Percentiles rank a stretch among this genome's conserved stretches.
Evolutionary conservation across 2,888 invertebrate genomes (phyloP).

Genomic region (Scaptodrosophila latifasciaeformis): DNA sequence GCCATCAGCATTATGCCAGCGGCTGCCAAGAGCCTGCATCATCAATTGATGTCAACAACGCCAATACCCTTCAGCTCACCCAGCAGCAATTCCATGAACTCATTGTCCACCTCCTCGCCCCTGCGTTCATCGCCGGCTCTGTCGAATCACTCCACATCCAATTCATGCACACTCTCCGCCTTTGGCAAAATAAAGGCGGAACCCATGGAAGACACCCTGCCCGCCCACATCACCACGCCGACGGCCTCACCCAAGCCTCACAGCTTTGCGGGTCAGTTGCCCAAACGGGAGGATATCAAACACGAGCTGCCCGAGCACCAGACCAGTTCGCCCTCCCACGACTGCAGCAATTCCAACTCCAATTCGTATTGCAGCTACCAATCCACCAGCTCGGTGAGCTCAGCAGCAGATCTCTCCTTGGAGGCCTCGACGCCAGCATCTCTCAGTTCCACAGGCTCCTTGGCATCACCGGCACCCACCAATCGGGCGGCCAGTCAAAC

Average conservation of each 20-base stretch:
- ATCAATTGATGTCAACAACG: constrained; percentile 20
- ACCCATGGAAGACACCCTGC: constrained; percentile 51
- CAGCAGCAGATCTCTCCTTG: constrained; percentile 69
- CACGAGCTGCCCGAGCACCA: constrained; percentile 48
- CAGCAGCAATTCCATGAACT: constrained; percentile 26
- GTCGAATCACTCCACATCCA: constrained; percentile 31
- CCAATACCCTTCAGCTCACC: constrained; percentile 50
- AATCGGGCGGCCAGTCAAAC: constrained; percentile 47
- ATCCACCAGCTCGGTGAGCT: constrained; percentile 64
- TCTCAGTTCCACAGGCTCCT: constrained; percentile 75
- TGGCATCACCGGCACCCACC: constrained; percentile 63
- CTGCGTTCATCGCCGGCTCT: constrained; percentile 43
- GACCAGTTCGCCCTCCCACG: constrained; percentile 33
- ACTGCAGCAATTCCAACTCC: constrained; percentile 45
- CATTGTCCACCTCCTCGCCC: neutral
- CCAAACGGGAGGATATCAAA: constrained; percentile 44
- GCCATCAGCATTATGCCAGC: constrained; percentile 56
- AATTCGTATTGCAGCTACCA: constrained; percentile 49
- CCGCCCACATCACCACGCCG: constrained; percentile 19
- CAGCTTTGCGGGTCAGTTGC: constrained; percentile 55
- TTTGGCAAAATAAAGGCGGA: constrained; percentile 66
- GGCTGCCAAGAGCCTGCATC: neutral
- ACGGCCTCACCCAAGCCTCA: constrained; percentile 26
- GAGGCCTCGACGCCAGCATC: constrained; percentile 74
- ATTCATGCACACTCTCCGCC: constrained; percentile 43